Evolutionary conservation across 2,888 invertebrate species (phyloP).

Genomic region (Ephialtes manifestator): DNA sequence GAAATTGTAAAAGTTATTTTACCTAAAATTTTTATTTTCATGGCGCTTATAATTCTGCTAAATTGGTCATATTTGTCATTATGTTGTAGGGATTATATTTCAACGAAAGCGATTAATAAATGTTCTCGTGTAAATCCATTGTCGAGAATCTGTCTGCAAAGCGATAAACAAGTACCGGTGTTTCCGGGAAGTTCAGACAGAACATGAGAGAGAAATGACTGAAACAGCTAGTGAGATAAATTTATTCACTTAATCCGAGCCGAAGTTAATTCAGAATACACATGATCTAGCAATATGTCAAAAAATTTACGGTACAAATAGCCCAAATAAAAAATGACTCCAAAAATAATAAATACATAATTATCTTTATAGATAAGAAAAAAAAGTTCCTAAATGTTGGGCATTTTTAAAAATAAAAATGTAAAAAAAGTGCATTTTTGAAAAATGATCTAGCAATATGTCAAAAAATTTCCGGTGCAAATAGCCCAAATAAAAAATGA

Average conservation of each 20-base stretch:
- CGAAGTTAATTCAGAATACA: not conserved
- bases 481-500: no score
- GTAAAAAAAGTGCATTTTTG: no score
- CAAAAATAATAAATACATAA: not conserved
- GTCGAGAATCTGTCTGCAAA: constrained; percentile 48
- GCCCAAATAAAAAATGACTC: not conserved
- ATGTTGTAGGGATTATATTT: constrained; percentile 3
- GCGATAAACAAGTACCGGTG: constrained; percentile 55
- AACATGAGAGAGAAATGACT: constrained; percentile 29
- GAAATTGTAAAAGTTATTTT: not conserved
- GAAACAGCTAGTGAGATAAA: constrained; percentile 34
- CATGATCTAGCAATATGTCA: not conserved
- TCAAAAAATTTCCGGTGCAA: no score
- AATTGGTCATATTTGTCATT: constrained; percentile 8
- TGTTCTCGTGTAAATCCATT: constrained; percentile 53
- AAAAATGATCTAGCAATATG: no score
- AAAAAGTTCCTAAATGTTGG: no score
- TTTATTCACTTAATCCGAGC: constrained; percentile 5
- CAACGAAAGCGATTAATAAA: constrained; percentile 25
- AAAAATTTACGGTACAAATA: not conserved
- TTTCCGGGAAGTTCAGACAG: constrained; percentile 53
- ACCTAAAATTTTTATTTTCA: not conserved
- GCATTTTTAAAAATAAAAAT: no score
- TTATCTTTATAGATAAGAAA: no score
- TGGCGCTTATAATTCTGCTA: not conserved